Percentiles rank a stretch among this genome's conserved stretches.
Evolutionary conservation across 2,113 vertebrate genomes (phyloP).

Genomic region (Microtus montanus): DNA sequence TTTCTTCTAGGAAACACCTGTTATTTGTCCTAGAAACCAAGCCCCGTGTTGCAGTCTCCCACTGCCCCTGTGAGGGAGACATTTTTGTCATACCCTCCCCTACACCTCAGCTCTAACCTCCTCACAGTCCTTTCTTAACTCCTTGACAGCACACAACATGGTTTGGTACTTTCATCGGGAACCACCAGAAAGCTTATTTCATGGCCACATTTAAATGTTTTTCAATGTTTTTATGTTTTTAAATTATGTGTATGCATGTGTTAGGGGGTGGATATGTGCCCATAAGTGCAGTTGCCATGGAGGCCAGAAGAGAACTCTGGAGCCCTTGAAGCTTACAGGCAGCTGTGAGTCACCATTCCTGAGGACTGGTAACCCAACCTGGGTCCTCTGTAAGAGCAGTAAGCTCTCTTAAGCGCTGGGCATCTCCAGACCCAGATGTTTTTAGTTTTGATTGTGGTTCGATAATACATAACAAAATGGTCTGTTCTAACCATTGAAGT

Average conservation of each 20-base stretch:
- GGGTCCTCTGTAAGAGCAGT: not conserved
- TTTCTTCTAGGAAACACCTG: not conserved
- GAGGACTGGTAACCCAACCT: not conserved
- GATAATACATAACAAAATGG: slow-evolving; percentile 3
- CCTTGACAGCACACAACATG: not conserved
- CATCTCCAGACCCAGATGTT: not conserved
- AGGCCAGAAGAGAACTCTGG: not conserved
- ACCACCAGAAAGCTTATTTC: not conserved
- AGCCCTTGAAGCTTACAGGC: not conserved
- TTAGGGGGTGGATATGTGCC: not conserved
- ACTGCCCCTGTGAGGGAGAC: not conserved
- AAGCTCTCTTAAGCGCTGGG: not conserved
- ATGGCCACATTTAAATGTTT: not conserved
- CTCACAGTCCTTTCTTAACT: not conserved
- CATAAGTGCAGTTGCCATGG: not conserved
- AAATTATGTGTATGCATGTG: not conserved
- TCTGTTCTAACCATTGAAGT: not conserved
- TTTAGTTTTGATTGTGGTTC: not conserved
- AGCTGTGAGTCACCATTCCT: not conserved
- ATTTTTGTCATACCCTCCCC: not conserved
- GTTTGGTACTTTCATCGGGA: not conserved
- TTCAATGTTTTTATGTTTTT: not conserved
- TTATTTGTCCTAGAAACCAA: slow-evolving; percentile 26
- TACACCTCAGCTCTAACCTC: not conserved
- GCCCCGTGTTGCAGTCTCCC: not conserved